Evolutionary conservation across 2,888 invertebrate species (phyloP).

Genomic region (Gari tellinella): DNA sequence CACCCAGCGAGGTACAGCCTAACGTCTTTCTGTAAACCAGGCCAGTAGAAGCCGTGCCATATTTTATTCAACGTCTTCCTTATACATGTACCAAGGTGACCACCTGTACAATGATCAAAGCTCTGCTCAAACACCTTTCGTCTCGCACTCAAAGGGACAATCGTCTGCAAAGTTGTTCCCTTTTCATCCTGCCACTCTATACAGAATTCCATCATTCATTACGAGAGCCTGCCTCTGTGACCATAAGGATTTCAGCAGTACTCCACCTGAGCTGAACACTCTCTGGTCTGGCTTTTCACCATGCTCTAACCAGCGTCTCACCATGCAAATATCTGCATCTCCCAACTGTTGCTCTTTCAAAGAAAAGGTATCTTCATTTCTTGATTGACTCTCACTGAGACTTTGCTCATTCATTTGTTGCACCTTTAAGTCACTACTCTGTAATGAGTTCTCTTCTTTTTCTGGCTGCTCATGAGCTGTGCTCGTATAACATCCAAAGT

Average conservation of each 20-base stretch:
- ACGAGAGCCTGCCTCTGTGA: slow-evolving; percentile 2
- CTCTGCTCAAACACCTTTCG: not conserved
- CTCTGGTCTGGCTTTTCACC: not conserved
- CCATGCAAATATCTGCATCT: slow-evolving; percentile 11
- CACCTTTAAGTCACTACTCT: not conserved
- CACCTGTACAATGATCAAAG: slow-evolving; percentile 7
- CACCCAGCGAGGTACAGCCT: slow-evolving; percentile 1
- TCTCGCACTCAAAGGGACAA: slow-evolving; percentile 8
- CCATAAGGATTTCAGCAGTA: slow-evolving; percentile 12
- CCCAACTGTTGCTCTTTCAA: not conserved
- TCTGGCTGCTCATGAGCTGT: not conserved
- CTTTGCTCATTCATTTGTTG: not conserved
- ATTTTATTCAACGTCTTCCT: slow-evolving; percentile 21
- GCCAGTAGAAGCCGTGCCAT: slow-evolving; percentile 17
- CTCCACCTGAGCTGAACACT: slow-evolving; percentile 4
- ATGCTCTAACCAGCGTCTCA: slow-evolving; percentile 11
- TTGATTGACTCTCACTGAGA: not conserved
- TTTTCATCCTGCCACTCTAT: not conserved
- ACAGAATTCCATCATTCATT: not conserved
- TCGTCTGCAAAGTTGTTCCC: slow-evolving; percentile 1
- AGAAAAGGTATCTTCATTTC: not conserved
- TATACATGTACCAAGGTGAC: slow-evolving; percentile 21
- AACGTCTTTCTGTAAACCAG: slow-evolving; percentile 21
- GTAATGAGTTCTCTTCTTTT: no score
- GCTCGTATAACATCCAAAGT: no score